These are phyloP conservation scores for Promerops cafer DNA, from an alignment of 2,113 vertebrate species.

Conservation along the genomic window DNA sequence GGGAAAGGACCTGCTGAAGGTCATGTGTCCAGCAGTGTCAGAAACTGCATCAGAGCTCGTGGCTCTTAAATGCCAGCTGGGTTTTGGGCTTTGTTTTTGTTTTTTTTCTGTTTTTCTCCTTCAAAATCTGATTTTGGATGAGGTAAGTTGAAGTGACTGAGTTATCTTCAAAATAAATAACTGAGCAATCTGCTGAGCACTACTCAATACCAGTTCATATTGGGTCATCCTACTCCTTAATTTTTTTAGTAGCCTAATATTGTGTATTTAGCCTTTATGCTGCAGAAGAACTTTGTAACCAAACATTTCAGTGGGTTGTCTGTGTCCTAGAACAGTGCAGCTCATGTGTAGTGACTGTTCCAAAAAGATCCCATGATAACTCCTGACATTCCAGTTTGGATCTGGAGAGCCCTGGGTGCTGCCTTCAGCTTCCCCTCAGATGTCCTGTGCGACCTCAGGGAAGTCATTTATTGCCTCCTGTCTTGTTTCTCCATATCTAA, in stretches of 20 bases:
- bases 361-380: background rate
- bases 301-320: background rate
- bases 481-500: background rate
- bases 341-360: background rate
- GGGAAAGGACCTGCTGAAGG: background rate
- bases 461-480: background rate
- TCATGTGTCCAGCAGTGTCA: background rate
- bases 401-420: background rate
- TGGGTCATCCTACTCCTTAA: background rate
- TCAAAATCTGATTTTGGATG: background rate
- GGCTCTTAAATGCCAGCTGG: background rate
- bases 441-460: background rate
- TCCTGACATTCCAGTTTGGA: background rate
- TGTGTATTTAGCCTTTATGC: background rate
- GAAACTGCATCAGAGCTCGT: background rate
- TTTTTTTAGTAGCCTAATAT: background rate
- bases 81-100: background rate
- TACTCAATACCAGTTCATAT: background rate
- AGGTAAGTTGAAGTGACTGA: background rate
- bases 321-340: background rate
- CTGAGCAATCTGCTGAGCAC: background rate
- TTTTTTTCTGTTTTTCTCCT: background rate
- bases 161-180: background rate
- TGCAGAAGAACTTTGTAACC: background rate
- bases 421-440: background rate